Conservation (phyloP, 2,113 vertebrate genomes). For the Arvicanthis niloticus region DNA sequence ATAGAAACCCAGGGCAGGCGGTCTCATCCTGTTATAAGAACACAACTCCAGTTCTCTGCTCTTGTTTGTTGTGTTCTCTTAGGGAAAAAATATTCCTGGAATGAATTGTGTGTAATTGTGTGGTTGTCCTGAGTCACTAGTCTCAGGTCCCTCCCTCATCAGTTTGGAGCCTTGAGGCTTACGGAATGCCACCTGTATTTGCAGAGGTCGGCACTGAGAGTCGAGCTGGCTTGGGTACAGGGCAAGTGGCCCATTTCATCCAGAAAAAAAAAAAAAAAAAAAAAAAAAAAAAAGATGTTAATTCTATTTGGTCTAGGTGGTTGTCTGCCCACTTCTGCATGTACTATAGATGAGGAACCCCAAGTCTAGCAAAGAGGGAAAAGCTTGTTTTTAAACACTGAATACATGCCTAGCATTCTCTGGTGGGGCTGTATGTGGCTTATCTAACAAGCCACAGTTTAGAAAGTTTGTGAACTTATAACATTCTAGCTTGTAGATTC, state of each 20-base stretch:
- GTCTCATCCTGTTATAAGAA: not conserved
- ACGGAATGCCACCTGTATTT: not conserved
- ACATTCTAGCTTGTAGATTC: not conserved
- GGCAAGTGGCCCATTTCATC: not conserved
- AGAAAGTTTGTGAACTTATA: not conserved
- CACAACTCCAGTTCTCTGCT: not conserved
- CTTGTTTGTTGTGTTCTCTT: not conserved
- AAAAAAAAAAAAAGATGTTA: not conserved
- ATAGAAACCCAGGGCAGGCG: not conserved
- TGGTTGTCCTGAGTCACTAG: not conserved
- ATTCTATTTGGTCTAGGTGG: not conserved
- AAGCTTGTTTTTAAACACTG: not conserved
- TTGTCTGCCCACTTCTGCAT: too few relatives aligned
- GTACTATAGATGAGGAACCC: not conserved
- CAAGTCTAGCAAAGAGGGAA: not conserved
- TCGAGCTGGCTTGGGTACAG: not conserved
- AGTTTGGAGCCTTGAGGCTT: not conserved
- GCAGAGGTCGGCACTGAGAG: not conserved
- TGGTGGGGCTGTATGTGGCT: not conserved
- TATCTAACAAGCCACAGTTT: not conserved
- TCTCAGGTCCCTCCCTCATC: not conserved
- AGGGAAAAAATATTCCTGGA: not conserved
- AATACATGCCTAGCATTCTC: not conserved
- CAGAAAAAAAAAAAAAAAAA: accelerated
- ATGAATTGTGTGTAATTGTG: not conserved